Evolutionary conservation across 2,888 invertebrate species (phyloP).

Genomic region (Metacarcinus magister): DNA sequence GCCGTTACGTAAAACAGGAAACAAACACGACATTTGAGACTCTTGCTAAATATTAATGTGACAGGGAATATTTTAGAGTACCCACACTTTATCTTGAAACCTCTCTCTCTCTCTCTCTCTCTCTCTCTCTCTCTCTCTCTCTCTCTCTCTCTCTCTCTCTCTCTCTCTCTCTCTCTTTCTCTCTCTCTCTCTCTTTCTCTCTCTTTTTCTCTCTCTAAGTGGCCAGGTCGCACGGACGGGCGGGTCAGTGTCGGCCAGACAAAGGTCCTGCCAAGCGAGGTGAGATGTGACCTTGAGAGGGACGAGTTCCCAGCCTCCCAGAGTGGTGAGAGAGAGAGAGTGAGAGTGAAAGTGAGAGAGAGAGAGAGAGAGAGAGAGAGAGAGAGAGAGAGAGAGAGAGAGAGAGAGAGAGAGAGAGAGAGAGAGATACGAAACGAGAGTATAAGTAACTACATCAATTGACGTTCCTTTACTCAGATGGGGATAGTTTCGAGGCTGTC

Average conservation of each 20-base stretch:
- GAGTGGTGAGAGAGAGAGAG: not conserved
- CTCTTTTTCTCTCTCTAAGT: not conserved
- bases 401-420: constrained; percentile 8
- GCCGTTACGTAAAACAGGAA: not conserved
- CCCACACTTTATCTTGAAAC: not conserved
- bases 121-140: not conserved
- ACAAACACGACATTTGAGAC: too few species aligned
- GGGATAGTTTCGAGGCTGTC: too few species aligned
- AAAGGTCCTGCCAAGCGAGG: not conserved
- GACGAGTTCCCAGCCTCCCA: not conserved
- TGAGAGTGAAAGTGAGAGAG: not conserved
- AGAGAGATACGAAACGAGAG: not conserved
- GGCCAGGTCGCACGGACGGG: too few species aligned
- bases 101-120: not conserved
- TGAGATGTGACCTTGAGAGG: not conserved
- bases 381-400: not conserved
- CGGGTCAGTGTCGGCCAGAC: not conserved
- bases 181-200: not conserved
- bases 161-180: constrained; percentile 26
- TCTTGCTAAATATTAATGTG: too few species aligned
- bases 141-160: not conserved
- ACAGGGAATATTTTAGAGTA: not conserved
- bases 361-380: not conserved
- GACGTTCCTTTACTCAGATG: too few species aligned
- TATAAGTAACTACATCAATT: too few species aligned